phyloP scores from a whole-genome alignment of 2,113 vertebrate genomes.

The Cricetomys ansorgei region DNA sequence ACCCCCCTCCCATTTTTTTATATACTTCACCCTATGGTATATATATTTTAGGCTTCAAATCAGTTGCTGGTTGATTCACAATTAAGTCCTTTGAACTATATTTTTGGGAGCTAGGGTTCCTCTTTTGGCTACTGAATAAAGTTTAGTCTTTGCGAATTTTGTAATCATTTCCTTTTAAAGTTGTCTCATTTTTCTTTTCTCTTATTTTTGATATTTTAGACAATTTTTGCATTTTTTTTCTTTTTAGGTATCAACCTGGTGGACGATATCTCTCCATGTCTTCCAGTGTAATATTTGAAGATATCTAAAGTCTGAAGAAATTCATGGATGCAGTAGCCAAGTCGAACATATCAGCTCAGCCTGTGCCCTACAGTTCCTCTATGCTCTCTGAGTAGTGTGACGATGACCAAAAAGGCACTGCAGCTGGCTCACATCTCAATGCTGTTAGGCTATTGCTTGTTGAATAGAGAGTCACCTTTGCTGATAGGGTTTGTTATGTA shows the following conservation, averaged over 20 bases:
- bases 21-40: not conserved
- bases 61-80: conserved; percentile 42
- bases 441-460: conserved; percentile 39
- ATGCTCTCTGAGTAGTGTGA: conserved; percentile 56
- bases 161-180: conserved; percentile 46
- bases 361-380: conserved; percentile 63
- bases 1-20: not conserved
- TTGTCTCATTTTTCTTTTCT: conserved; percentile 47
- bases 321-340: conserved; percentile 59
- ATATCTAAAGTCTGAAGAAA: conserved; percentile 88
- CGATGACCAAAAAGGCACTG: conserved; percentile 52
- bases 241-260: conserved; percentile 90
- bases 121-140: conserved; percentile 38
- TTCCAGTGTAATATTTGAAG: conserved; percentile 95
- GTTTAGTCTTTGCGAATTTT: conserved; percentile 43
- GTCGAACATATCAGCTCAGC: conserved; percentile 56
- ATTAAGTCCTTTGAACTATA: conserved; percentile 32
- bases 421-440: conserved; percentile 68
- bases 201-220: conserved; percentile 47
- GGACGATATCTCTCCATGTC: conserved; percentile 98
- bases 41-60: not conserved
- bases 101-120: conserved; percentile 5
- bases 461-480: conserved; percentile 67
- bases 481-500: conserved; percentile 63
- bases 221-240: conserved; percentile 76